Percentiles rank a stretch among this genome's conserved stretches.
Evolutionary conservation across 2,888 invertebrate genomes (phyloP).

Genomic region (Lepetodrilus schrolli): DNA sequence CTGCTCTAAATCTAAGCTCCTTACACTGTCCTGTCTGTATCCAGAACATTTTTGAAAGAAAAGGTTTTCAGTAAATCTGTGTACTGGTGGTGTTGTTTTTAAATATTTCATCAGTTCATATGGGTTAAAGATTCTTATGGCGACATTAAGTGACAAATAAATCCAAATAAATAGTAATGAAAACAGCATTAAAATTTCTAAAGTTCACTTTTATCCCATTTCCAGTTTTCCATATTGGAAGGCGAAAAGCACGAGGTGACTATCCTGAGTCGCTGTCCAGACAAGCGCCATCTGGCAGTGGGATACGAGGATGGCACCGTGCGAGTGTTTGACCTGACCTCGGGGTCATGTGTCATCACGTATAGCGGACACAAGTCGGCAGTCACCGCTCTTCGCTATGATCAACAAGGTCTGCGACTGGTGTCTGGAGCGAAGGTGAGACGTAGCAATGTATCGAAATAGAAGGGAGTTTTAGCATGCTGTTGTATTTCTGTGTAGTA

Average conservation of each 20-base stretch:
- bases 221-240: conserved; percentile 84
- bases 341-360: conserved; percentile 80
- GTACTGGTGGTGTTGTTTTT: no score
- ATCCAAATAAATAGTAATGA: no score
- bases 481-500: not conserved
- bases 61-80: no score
- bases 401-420: conserved; percentile 86
- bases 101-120: no score
- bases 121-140: no score
- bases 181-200: no score
- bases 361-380: conserved; percentile 89
- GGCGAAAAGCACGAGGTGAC: conserved; percentile 89
- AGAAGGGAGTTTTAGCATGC: not conserved
- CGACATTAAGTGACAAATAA: no score
- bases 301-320: conserved; percentile 94
- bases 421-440: conserved; percentile 89
- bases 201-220: conserved; percentile 62
- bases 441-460: no score
- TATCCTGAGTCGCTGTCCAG: conserved; percentile 84
- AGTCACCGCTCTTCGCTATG: conserved; percentile 88
- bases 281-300: conserved; percentile 87
- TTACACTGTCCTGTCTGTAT: no score
- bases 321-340: conserved; percentile 86
- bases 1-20: no score
- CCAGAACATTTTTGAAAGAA: no score